Evolutionary conservation across 2,797 vertebrate species (phyloP).

Genomic region (Hypotaenidia philippensis): DNA sequence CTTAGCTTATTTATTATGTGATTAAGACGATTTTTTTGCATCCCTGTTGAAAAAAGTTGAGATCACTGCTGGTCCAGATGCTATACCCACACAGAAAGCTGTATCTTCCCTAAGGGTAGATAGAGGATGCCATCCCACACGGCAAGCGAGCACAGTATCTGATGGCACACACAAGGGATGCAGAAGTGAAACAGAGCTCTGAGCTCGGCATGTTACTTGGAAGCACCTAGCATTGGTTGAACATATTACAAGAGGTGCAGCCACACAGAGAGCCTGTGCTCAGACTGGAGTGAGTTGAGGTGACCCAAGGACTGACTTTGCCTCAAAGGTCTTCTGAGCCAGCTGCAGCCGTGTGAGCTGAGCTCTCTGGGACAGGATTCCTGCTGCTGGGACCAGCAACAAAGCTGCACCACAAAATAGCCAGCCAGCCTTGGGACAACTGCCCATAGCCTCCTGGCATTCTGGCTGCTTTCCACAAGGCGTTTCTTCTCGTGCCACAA

Average conservation of each 20-base stretch:
- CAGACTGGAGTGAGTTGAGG: background rate
- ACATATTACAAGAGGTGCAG: background rate
- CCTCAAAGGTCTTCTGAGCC: background rate
- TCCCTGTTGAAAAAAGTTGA: background rate
- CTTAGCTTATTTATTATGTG: background rate
- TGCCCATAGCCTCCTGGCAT: background rate
- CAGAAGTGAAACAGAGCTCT: background rate
- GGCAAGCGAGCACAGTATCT: background rate
- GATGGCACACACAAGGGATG: rapidly evolving
- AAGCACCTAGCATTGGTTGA: background rate
- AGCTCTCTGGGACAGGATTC: background rate
- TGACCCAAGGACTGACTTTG: background rate
- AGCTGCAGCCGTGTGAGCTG: background rate
- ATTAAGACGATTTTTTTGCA: background rate
- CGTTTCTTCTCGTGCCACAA: rapidly evolving
- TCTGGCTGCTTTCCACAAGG: background rate
- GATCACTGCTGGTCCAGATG: background rate
- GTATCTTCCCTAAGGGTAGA: background rate
- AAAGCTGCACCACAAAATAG: background rate
- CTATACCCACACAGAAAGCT: background rate
- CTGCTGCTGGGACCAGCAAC: background rate
- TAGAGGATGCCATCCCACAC: rapidly evolving
- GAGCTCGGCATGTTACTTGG: background rate
- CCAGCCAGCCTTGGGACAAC: rapidly evolving
- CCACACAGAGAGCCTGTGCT: background rate